Evolutionary conservation across 2,888 invertebrate species (phyloP), one percentile per base, ranked within the genome.

Genomic region (Erynnis tages): DNA sequence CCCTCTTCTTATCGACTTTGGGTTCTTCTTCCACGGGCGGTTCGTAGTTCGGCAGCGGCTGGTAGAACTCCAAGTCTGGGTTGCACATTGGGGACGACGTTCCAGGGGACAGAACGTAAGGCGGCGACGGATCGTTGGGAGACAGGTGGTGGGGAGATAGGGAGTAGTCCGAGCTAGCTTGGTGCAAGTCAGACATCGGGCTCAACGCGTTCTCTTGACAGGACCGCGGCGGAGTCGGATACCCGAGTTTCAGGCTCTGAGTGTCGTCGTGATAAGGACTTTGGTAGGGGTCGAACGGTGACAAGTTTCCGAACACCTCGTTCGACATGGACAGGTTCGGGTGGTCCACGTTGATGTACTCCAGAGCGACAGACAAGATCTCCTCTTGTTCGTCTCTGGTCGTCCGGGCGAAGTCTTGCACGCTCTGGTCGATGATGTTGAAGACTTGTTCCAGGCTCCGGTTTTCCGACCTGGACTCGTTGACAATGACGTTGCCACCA

Each of bases 401-500:
- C 27, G 62, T 65, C 8, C 69, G 65, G 0, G 73, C 66, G 14
- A 74, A 69, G 4, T 73, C 66, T 5, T 76, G 66, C 0, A 81
- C 73, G 7, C 66, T 71, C 10, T 49, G 54, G 11, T 70, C 65
- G 6, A 70, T 57, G 2, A 59, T 55, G 10, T 71, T 68, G 0
- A 82, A 49, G 0, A 80, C 84, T 1, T 66, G 57, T 34, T 75
- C 73, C 0, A 83, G 76, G 1, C 62, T 55, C 19, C 63, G 59
- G 37, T 72, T 71, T 53, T 70, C 73, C 1, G 65, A 29, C 0
- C 54, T 14, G 1, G 61, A 61, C 0, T 58, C 60, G 58, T 81
- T 82, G 0, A 83, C 78, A 1, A 77, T 69, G 0, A 87, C 78
- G 4, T 85, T 78, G 0, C 86, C 86, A 0, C 86, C 86, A 0